These are phyloP conservation scores for Lycia hirtaria DNA, from an alignment of 2,888 invertebrate genomes.

Conservation along the genomic window DNA sequence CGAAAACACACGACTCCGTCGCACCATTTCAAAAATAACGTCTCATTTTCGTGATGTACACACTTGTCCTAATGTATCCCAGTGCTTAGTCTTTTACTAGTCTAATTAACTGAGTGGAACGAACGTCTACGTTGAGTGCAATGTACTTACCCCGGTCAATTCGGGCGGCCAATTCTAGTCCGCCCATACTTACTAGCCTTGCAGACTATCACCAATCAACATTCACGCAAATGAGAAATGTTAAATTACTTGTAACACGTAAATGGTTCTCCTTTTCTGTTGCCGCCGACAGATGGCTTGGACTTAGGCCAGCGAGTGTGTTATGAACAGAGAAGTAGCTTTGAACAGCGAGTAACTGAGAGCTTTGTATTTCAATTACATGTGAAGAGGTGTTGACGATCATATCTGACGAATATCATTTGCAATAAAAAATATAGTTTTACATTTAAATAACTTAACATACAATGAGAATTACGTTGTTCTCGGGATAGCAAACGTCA, in stretches of 20 bases:
- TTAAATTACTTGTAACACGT: constrained; percentile 54
- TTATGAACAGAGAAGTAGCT: background rate
- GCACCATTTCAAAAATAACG: background rate
- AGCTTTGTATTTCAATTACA: no score
- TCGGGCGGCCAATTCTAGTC: background rate
- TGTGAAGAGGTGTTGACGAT: no score
- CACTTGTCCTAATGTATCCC: no score
- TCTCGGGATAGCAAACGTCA: no score
- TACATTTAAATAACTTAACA: no score
- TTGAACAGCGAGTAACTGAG: background rate
- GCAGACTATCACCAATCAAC: constrained; percentile 34
- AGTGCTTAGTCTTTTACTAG: background rate
- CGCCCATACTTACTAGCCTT: constrained; percentile 9
- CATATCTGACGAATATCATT: no score
- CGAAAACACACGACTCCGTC: background rate
- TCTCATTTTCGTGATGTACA: background rate
- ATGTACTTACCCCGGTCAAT: background rate
- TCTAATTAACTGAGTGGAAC: background rate
- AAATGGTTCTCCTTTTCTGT: constrained; percentile 54
- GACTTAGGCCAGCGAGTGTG: constrained; percentile 56
- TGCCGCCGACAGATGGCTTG: constrained; percentile 67
- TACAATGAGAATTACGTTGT: no score
- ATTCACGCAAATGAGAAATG: constrained; percentile 41
- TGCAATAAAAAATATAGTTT: no score
- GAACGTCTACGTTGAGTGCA: background rate